Conservation (phyloP, 2,113 vertebrate genomes). For the Bagarius yarrelli region DNA sequence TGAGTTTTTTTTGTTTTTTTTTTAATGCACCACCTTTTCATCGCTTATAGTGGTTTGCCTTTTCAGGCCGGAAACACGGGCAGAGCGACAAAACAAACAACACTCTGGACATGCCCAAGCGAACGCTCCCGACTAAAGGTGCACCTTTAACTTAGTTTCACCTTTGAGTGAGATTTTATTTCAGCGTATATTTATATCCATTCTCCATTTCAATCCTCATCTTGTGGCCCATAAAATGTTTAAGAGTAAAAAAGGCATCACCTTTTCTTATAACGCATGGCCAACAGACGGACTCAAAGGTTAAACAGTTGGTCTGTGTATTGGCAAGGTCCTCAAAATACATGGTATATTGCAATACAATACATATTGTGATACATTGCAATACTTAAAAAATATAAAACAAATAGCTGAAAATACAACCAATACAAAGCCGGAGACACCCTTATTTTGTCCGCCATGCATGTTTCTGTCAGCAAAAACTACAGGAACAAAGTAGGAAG, state of each 20-base stretch:
- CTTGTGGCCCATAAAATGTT: background rate
- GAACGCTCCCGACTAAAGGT: conserved; percentile 88
- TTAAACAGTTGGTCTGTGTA: no score
- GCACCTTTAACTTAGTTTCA: conserved; percentile 41
- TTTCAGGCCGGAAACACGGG: conserved; percentile 86
- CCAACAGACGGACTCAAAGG: conserved; percentile 12
- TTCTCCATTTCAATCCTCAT: background rate
- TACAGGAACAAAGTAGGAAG: no score
- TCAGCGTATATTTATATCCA: background rate
- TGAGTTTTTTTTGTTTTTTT: conserved; percentile 10
- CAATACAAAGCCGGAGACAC: no score
- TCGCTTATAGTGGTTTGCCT: conserved; percentile 53
- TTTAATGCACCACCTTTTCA: background rate
- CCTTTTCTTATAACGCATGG: conserved; percentile 27
- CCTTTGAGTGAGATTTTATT: background rate
- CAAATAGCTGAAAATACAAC: no score
- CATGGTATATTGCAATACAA: no score
- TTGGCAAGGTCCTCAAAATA: no score
- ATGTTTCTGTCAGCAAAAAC: no score
- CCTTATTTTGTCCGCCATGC: no score
- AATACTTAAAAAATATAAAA: no score
- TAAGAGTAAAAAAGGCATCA: background rate
- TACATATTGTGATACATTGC: no score
- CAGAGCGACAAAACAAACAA: conserved; percentile 85
- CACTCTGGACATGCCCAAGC: conserved; percentile 87